Evolutionary conservation across 2,113 vertebrate species (phyloP).

Genomic region (Anhinga anhinga): DNA sequence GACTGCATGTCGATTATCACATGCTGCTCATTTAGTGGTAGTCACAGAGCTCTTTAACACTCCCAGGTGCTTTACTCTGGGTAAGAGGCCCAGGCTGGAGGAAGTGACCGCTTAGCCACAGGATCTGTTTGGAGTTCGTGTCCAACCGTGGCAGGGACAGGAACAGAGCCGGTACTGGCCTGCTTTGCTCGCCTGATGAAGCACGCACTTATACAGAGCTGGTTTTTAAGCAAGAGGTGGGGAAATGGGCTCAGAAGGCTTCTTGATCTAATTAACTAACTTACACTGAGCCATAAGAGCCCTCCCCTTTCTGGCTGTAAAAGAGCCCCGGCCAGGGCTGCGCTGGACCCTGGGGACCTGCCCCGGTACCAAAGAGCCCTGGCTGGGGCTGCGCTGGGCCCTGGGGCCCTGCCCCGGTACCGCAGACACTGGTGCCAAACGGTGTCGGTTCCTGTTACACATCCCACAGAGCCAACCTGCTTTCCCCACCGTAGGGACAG

Average conservation of each 20-base stretch:
- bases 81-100: neutral
- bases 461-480: neutral
- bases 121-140: neutral
- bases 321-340: neutral
- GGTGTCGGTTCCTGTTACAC: accelerated
- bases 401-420: accelerated
- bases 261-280: accelerated
- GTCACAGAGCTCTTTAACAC: neutral
- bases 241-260: neutral
- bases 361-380: accelerated
- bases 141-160: neutral
- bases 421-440: accelerated
- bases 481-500: neutral
- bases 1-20: neutral
- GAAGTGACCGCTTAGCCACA: accelerated
- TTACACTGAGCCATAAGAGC: accelerated
- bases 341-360: accelerated
- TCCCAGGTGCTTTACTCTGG: neutral
- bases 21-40: neutral
- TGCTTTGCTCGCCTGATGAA: accelerated
- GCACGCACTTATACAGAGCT: neutral
- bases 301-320: neutral
- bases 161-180: accelerated
- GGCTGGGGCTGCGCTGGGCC: accelerated
- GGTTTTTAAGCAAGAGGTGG: neutral